phyloP scores from a whole-genome alignment of 2,888 invertebrate genomes.

The Drosophila rubida region DNA sequence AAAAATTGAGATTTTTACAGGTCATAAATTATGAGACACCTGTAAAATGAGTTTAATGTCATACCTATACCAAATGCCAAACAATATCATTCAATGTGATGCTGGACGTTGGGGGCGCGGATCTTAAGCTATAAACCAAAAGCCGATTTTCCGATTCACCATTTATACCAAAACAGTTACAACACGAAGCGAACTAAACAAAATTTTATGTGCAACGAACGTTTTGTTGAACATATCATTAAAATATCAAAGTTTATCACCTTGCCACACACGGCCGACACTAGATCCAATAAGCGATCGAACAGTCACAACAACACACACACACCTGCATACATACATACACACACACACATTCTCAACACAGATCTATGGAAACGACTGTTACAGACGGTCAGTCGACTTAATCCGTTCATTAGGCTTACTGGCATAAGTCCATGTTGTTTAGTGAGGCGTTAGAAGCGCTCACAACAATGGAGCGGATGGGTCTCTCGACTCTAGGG shows the following conservation, averaged over 20 bases:
- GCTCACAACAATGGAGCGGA: slow-evolving; percentile 56
- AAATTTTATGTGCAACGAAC: slow-evolving; percentile 76
- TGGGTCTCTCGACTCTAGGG: slow-evolving; percentile 20
- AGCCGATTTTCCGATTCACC: slow-evolving; percentile 76
- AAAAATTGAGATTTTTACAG: slow-evolving; percentile 70
- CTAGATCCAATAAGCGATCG: slow-evolving; percentile 25
- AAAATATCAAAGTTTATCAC: slow-evolving; percentile 81
- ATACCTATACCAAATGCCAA: slow-evolving; percentile 42
- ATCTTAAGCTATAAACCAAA: slow-evolving; percentile 61
- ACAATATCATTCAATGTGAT: slow-evolving; percentile 33
- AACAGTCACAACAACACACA: slow-evolving; percentile 13
- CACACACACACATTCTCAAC: background rate
- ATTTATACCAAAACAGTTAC: slow-evolving; percentile 69
- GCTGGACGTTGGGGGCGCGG: slow-evolving; percentile 25
- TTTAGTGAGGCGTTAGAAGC: slow-evolving; percentile 75
- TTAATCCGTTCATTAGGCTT: slow-evolving; percentile 82
- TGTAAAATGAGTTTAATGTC: slow-evolving; percentile 70
- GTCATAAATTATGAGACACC: slow-evolving; percentile 74
- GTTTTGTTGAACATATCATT: slow-evolving; percentile 82
- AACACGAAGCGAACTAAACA: slow-evolving; percentile 33
- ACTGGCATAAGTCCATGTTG: slow-evolving; percentile 75
- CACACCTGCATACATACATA: slow-evolving; percentile 16
- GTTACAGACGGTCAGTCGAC: slow-evolving; percentile 54
- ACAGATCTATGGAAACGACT: slow-evolving; percentile 4
- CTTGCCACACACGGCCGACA: slow-evolving; percentile 67